Conservation (phyloP, 2,888 invertebrate genomes). For the Carcina quercana region DNA sequence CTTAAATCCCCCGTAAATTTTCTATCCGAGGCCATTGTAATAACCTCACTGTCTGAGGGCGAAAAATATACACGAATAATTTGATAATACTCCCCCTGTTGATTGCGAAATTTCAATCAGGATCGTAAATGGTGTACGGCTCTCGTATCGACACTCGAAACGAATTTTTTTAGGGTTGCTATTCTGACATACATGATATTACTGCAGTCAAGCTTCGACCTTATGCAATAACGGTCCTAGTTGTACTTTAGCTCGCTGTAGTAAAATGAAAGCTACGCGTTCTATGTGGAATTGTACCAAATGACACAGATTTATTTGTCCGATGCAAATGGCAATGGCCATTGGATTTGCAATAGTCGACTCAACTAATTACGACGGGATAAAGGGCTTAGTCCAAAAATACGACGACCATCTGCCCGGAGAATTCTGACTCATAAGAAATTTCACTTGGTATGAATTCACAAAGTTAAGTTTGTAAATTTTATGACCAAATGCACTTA, state of each 20-base stretch:
- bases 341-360: conserved; percentile 43
- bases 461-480: conserved; percentile 17
- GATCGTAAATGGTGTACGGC: conserved; percentile 68
- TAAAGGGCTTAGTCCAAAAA: conserved; percentile 41
- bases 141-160: conserved; percentile 66
- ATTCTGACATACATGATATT: conserved; percentile 21
- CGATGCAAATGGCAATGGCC: conserved; percentile 59
- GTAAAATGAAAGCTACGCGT: conserved; percentile 26
- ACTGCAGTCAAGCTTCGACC: conserved; percentile 25
- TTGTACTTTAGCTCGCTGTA: conserved; percentile 23
- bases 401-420: conserved; percentile 42
- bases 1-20: conserved; percentile 70
- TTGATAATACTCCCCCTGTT: conserved; percentile 69
- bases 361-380: conserved; percentile 55
- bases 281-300: conserved; percentile 46
- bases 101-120: conserved; percentile 74
- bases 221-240: conserved; percentile 26
- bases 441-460: conserved; percentile 22
- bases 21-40: conserved; percentile 60
- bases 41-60: conserved; percentile 51
- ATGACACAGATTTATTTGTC: conserved; percentile 69
- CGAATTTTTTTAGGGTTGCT: conserved; percentile 65
- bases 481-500: conserved; percentile 25
- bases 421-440: conserved; percentile 15
- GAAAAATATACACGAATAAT: conserved; percentile 70